Evolutionary conservation across 2,888 invertebrate genomes (phyloP), one percentile per base, ranked within the genome.

Genomic region (Saturnia pavonia): DNA sequence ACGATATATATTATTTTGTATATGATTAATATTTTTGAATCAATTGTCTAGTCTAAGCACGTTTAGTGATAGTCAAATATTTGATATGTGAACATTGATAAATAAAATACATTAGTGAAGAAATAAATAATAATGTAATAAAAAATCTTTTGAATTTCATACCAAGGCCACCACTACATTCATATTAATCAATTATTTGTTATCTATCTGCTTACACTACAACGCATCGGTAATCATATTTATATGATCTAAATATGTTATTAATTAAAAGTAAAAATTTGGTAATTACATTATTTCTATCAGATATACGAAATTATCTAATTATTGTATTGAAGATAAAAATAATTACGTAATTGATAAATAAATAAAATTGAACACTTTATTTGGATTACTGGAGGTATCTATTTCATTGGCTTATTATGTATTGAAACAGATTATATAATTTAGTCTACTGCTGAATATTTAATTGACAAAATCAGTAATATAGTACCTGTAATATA

Each of bases 281-380:
- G 19, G 8, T 40, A 40, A 8, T 34, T 34, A n/a, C 19, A 60
- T 25, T 25, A 60, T 25, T 1, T 8, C 19, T 19, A 63, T 34
- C 63, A 63, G 11, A 40, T 40, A 40, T 19, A 63, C 16, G 8
- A 8, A 65, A 65, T 65, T 65, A 40, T 40, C 40, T 40, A 65
- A 65, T 40, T 19, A 65, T 40, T 19, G 65, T 65, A 65, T 65
- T 65, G n/a, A 40, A 65, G 65, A 65, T 65, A 65, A 40, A 40
- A 40, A n/a, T 65, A 65, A 65, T 65, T 14, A 65, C 6, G n/a
- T 40, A 40, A 40, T 40, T 40, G 65, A 40, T 65, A 40, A 65
- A 40, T 14, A 40, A 40, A 19, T 40, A 34, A 63, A 40, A 40
- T 63, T 40, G 19, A 63, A 16, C 40, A 14, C 6, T 4, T 63